These are phyloP conservation scores for Ambastaia sidthimunki DNA, from an alignment of 2,797 vertebrate species.

Conservation along the genomic window DNA sequence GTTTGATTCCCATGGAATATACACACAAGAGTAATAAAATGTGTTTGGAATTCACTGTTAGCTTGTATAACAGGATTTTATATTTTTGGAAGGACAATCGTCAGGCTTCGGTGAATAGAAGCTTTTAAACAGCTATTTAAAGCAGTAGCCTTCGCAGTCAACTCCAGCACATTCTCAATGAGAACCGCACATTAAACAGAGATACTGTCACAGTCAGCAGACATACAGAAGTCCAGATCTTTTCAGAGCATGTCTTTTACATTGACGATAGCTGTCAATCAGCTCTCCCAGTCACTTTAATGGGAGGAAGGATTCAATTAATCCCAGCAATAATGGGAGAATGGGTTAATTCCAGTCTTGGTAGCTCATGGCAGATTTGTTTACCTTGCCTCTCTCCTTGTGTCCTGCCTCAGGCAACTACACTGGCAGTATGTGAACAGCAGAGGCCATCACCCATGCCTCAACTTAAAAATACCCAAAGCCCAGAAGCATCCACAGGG, in stretches of 20 bases:
- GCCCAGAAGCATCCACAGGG: slow-evolving; percentile 53
- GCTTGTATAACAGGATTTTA: neutral
- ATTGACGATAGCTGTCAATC: slow-evolving; percentile 63
- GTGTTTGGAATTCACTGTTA: too few species aligned
- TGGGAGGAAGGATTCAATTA: slow-evolving; percentile 64
- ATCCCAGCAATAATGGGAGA: slow-evolving; percentile 58
- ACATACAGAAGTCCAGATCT: slow-evolving; percentile 32
- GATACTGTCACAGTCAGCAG: neutral
- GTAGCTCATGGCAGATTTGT: slow-evolving; percentile 56
- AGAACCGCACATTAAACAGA: neutral
- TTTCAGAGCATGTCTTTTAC: slow-evolving; percentile 61
- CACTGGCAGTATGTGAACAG: slow-evolving; percentile 50
- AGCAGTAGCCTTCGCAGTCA: slow-evolving; percentile 4
- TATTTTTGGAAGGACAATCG: neutral
- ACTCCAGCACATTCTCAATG: slow-evolving; percentile 9
- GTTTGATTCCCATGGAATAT: neutral
- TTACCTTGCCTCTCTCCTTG: slow-evolving; percentile 44
- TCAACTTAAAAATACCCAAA: slow-evolving; percentile 55
- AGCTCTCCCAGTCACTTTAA: slow-evolving; percentile 64
- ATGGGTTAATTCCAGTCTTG: slow-evolving; percentile 52
- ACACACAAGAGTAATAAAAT: neutral
- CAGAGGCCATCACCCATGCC: slow-evolving; percentile 17
- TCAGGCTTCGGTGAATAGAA: neutral
- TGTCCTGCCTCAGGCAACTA: slow-evolving; percentile 39
- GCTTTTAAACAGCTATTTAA: slow-evolving; percentile 23